Evolutionary conservation across 1,140 invertebrate species (phyloP), one percentile per base, ranked within the genome.

Genomic region (Centruroides sculpturatus): DNA sequence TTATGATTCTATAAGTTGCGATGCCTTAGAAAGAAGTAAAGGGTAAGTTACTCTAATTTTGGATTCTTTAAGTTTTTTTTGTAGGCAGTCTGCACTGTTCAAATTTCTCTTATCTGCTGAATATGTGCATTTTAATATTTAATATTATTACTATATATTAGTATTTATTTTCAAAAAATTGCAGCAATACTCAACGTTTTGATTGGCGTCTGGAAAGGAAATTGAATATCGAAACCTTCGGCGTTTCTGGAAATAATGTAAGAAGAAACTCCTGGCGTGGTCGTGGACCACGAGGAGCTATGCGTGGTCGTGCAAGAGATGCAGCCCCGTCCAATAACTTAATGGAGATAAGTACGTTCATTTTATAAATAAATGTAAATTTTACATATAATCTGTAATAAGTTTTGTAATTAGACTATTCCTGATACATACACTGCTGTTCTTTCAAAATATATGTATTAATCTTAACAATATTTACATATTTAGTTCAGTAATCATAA

Each of bases 1-100:
- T 82, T 99, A 98, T 76, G 96, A 99, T 75, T 94, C 89, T 69
- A 99, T 99, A 68, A 96, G 92, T 65, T 98, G 95, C 76, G 95
- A 99, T 74, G 89, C 96, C 65, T 85, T 93, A 48, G 93, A 98
- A 73, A 85, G 89, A 76, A 84, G 80, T 73, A 85, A 86, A 78
- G 86, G 86, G 83, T 87, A 73, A 73, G 75, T 72, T 56, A 8
- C n/a, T 51, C 52, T 12, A 57, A 57, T 13, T 23, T 13, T 55
- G 7, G 11, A n/a, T 35, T 56, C 1, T n/a, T 56, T 11, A 51
- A 13, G 56, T 57, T 50, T 47, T 23, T 11, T 0, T 54, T n/a
- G 58, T 23, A 23, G 23, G 23, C 23, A 23, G 23, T 23, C 23
- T 23, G 23, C 23, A 23, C 23, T 23, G 23, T 23, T 23, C 4